Base-by-base conservation (phyloP, 2,797 vertebrate genomes). In the Astyanax mexicanus region DNA sequence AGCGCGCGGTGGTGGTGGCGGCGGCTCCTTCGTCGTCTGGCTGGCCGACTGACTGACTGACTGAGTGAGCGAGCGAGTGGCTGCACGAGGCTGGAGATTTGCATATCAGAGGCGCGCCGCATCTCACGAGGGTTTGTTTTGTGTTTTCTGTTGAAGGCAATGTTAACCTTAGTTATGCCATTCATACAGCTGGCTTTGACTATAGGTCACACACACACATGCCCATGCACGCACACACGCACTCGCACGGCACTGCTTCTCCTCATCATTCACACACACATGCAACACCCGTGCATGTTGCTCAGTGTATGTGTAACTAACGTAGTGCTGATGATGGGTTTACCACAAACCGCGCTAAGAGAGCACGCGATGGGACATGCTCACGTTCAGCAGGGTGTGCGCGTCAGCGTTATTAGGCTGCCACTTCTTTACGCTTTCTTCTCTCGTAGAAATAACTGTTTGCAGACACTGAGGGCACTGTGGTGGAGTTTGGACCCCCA, bases 61-160 rank as follows among this genome's bases (percentile, higher is more conserved):
- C n/a, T n/a, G n/a, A n/a, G n/a, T n/a, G n/a, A n/a, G n/a, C n/a
- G n/a, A n/a, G n/a, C n/a, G n/a, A n/a, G n/a, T n/a, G 83, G 82
- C 82, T 88, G 83, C 82, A 86, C 86, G 84, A 83, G 80, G 76
- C 54, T 32, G 54, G 27, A 73, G 79, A 78, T 82, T 82, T 85
- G 84, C 87, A 85, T 80, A 84, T 74, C 76, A 72, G 78, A 80
- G 74, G 69, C 80, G 84, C 78, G 81, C 81, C 88, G 89, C 88
- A 74, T 90, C 90, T 88, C 85, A 88, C 87, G 80, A 86, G 89
- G 87, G 89, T 84, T 74, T 86, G 78, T 83, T 77, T 83, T 83
- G 78, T 82, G 70, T 88, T 86, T 85, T 75, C 75, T 78, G 83
- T 81, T 78, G 74, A 77, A 84, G 83, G 86, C 82, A 83, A 87